Conservation (phyloP, 2,113 vertebrate genomes). For the Cololabis saira region DNA sequence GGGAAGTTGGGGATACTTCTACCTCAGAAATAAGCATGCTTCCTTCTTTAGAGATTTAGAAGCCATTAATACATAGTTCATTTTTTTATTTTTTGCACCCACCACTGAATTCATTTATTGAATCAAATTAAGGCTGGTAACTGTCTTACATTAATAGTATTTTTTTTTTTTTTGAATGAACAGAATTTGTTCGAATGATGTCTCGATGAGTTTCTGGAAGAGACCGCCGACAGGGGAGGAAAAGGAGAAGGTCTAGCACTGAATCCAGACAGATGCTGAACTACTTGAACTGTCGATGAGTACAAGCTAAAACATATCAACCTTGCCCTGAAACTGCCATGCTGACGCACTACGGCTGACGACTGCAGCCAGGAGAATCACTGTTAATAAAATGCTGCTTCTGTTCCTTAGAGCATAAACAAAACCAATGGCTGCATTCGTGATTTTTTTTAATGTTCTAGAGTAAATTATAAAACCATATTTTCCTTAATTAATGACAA, state of each 20-base stretch:
- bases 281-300: constrained; percentile 42
- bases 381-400: constrained; percentile 60
- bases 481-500: constrained; percentile 37
- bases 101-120: too few relatives aligned
- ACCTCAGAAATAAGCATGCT: too few relatives aligned
- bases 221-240: background rate
- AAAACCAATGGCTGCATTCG: constrained; percentile 56
- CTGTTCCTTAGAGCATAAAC: constrained; percentile 50
- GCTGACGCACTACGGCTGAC: constrained; percentile 56
- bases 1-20: too few relatives aligned
- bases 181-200: constrained; percentile 99
- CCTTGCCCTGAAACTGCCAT: constrained; percentile 67
- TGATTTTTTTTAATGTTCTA: constrained; percentile 66
- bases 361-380: constrained; percentile 41
- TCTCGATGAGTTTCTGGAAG: constrained; percentile 86
- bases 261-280: constrained; percentile 23
- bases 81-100: too few relatives aligned
- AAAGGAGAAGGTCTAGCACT: constrained; percentile 4
- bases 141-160: background rate
- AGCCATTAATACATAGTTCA: too few relatives aligned
- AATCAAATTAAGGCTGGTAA: too few relatives aligned
- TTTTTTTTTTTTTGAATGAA: constrained; percentile 27
- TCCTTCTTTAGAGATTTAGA: too few relatives aligned
- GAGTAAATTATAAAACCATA: constrained; percentile 48
- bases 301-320: constrained; percentile 68